A percentile compares a stretch with the other conserved stretches of the same genome.
Evolutionary conservation across 2,797 vertebrate genomes (phyloP).

Genomic region (Anguilla anguilla): DNA sequence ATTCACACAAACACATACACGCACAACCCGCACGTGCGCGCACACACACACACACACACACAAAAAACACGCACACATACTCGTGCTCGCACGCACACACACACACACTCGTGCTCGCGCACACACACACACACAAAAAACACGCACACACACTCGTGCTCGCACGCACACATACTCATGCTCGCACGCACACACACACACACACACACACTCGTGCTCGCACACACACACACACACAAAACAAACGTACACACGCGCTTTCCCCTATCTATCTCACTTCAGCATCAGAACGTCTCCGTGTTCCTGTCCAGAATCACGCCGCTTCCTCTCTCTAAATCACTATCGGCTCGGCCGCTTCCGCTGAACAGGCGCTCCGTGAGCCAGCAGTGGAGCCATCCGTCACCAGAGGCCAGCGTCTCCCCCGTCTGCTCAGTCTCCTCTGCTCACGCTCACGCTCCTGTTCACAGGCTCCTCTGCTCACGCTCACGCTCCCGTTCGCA

Average conservation of each 20-base stretch:
- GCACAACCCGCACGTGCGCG: not conserved
- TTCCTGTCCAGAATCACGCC: not conserved
- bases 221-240: not conserved
- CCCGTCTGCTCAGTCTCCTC: not conserved
- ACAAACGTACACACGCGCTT: not conserved
- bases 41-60: constrained; percentile 11
- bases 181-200: constrained; percentile 2
- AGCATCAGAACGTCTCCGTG: not conserved
- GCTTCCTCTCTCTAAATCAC: not conserved
- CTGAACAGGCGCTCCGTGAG: not conserved
- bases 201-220: too few species aligned
- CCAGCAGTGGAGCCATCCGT: not conserved
- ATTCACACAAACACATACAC: not conserved
- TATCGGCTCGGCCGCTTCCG: not conserved
- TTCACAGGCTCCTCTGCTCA: not conserved
- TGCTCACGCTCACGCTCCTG: not conserved
- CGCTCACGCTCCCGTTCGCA: not conserved
- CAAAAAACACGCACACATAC: not conserved
- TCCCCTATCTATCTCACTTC: not conserved
- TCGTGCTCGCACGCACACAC: not conserved
- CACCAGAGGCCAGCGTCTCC: not conserved
- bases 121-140: not conserved
- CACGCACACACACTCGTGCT: not conserved
- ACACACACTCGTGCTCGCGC: not conserved
- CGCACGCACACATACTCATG: not conserved